Conservation (phyloP, 2,888 invertebrate genomes). For the Melanophora roralis region DNA sequence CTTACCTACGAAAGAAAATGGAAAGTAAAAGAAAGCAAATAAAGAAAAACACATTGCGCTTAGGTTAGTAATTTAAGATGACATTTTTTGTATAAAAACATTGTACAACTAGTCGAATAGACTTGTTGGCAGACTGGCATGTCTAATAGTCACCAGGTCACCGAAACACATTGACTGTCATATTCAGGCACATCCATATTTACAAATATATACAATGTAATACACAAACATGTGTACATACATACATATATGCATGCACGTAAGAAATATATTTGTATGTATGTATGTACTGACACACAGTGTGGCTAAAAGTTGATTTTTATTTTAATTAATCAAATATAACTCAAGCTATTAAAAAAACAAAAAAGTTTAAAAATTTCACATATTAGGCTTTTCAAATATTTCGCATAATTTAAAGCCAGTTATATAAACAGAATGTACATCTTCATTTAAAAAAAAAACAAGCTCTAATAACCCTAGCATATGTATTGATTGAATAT, state of each 20-base stretch:
- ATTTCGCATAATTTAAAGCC: no score
- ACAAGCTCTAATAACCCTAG: no score
- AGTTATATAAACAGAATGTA: no score
- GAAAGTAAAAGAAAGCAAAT: constrained; percentile 3
- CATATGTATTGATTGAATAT: no score
- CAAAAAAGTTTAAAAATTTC: no score
- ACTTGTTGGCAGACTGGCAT: constrained; percentile 51
- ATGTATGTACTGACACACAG: no score
- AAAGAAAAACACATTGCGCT: constrained; percentile 13
- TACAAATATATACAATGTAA: no score
- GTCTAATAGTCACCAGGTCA: constrained; percentile 17
- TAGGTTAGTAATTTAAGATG: constrained; percentile 8
- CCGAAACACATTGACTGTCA: constrained; percentile 30
- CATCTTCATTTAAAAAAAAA: no score
- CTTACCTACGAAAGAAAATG: constrained; percentile 8
- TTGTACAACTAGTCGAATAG: constrained; percentile 40
- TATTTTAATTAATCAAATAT: no score
- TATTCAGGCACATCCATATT: constrained; percentile 9
- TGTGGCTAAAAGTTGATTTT: no score
- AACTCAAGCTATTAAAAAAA: no score
- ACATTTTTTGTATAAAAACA: neutral
- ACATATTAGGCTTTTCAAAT: no score
- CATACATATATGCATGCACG: neutral
- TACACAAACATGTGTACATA: neutral
- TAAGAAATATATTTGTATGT: neutral